phyloP scores from a whole-genome alignment of 2,113 vertebrate species.

The Megatriorchis doriae region DNA sequence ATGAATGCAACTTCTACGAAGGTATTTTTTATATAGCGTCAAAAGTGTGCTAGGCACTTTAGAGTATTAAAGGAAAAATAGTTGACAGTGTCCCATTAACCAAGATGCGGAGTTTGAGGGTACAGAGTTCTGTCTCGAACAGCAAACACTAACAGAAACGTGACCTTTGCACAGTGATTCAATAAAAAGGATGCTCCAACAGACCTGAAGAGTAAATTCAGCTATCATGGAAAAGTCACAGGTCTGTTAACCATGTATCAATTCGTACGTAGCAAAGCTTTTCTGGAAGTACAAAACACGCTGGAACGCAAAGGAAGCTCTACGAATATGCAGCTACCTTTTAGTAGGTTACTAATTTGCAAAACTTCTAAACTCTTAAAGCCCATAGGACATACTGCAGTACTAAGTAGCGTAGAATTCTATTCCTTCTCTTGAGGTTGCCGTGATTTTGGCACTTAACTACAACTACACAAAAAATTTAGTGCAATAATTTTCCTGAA shows the following conservation, averaged over 20 bases:
- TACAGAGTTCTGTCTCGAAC: slow-evolving; percentile 43
- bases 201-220: not conserved
- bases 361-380: slow-evolving; percentile 65
- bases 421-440: slow-evolving; percentile 61
- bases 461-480: slow-evolving; percentile 63
- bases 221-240: not conserved
- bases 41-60: slow-evolving; percentile 69
- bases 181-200: slow-evolving; percentile 37
- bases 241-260: not conserved
- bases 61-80: slow-evolving; percentile 56
- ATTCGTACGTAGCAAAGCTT: slow-evolving; percentile 51
- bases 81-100: slow-evolving; percentile 55
- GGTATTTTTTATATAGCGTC: slow-evolving; percentile 31
- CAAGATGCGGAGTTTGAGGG: slow-evolving; percentile 18
- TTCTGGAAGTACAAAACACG: slow-evolving; percentile 67
- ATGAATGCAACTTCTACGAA: slow-evolving; percentile 29
- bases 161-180: slow-evolving; percentile 63
- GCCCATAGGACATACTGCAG: slow-evolving; percentile 69
- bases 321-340: slow-evolving; percentile 65
- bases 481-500: slow-evolving; percentile 65
- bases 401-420: slow-evolving; percentile 64
- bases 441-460: slow-evolving; percentile 69
- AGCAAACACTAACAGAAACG: slow-evolving; percentile 33
- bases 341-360: slow-evolving; percentile 64
- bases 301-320: slow-evolving; percentile 67